phyloP scores from a whole-genome alignment of 2,113 vertebrate genomes.

The Onychostruthus taczanowskii region DNA sequence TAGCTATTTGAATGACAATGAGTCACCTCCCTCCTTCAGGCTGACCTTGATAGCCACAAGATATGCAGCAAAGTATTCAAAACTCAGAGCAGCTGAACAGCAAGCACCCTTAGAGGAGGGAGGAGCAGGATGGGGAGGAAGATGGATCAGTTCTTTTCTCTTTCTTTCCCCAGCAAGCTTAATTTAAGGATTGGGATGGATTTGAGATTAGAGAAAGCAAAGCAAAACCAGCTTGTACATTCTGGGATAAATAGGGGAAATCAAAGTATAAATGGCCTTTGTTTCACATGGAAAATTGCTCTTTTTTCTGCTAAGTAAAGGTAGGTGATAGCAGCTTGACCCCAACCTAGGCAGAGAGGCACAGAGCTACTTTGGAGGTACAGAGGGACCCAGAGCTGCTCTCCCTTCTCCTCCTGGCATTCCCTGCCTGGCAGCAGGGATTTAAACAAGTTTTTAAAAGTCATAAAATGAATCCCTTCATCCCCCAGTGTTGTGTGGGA shows the following conservation, averaged over 20 bases:
- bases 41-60: background rate
- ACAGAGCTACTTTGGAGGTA: background rate
- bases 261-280: background rate
- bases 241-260: background rate
- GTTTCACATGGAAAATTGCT: background rate
- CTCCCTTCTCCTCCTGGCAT: background rate
- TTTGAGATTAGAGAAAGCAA: background rate
- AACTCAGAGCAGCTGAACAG: background rate
- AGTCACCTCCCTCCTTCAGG: background rate
- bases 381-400: background rate
- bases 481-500: background rate
- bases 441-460: background rate
- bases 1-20: background rate
- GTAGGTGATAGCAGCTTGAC: background rate
- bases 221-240: background rate
- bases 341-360: background rate
- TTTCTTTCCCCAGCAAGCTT: background rate
- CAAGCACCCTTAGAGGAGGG: background rate
- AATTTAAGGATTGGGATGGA: background rate
- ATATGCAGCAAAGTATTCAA: background rate
- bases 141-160: background rate
- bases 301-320: background rate
- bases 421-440: background rate
- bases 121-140: background rate
- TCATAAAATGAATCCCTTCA: background rate